These are phyloP conservation scores for Phallusia fumigata DNA, from an alignment of 23 tunicate genomes.

Conservation along the genomic window DNA sequence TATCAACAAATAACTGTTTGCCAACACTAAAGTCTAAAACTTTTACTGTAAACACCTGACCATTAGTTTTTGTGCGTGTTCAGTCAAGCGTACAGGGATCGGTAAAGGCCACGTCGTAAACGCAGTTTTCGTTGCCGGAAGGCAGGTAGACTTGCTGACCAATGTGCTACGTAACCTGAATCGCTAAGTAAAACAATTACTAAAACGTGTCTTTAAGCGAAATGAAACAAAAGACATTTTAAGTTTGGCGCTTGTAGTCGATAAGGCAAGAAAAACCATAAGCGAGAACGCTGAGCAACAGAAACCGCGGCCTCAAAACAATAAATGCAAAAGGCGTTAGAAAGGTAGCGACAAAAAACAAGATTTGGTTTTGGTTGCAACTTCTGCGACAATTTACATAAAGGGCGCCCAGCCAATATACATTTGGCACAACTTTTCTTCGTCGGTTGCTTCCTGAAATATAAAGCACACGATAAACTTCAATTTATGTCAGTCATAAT, in stretches of 20 bases:
- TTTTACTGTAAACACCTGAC: too few relatives aligned
- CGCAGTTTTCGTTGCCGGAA: neutral
- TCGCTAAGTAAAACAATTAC: neutral
- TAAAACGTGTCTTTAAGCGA: neutral
- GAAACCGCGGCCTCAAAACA: too few relatives aligned
- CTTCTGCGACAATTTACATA: conserved; percentile 34
- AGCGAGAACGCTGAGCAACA: too few relatives aligned
- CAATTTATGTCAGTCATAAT: too few relatives aligned
- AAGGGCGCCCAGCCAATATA: conserved; percentile 98
- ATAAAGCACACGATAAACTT: neutral
- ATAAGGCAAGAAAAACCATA: too few relatives aligned
- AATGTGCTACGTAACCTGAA: neutral
- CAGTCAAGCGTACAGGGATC: neutral
- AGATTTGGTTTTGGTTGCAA: neutral
- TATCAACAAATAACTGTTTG: too few relatives aligned
- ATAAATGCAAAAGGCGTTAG: too few relatives aligned
- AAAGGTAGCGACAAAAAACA: too few relatives aligned
- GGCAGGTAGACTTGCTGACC: neutral
- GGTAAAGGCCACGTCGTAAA: neutral
- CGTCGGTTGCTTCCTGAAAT: conserved; percentile 82
- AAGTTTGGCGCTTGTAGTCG: too few relatives aligned
- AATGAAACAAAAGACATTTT: neutral
- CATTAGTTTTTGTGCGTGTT: neutral
- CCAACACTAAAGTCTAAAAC: too few relatives aligned
- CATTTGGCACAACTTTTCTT: conserved; percentile 88